phyloP scores from a whole-genome alignment of 2,888 invertebrate genomes.

The Neoitamus cyanurus region DNA sequence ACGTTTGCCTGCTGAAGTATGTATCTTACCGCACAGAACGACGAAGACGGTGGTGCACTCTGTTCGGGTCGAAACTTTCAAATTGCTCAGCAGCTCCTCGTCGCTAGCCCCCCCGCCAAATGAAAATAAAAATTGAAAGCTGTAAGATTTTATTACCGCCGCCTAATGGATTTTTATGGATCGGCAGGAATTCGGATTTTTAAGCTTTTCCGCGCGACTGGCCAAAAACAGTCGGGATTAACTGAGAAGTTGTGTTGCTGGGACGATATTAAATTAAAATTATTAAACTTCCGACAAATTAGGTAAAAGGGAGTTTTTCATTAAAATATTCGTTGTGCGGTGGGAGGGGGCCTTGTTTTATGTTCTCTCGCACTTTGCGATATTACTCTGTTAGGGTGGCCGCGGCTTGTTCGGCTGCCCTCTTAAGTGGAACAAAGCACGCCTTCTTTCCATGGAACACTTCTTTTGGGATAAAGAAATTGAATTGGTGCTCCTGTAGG shows the following conservation, averaged over 20 bases:
- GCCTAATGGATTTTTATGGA: constrained; percentile 37
- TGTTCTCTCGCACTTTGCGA: neutral
- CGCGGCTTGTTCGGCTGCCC: neutral
- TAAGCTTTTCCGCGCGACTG: constrained; percentile 30
- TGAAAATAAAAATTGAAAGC: constrained; percentile 43
- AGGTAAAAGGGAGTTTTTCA: neutral
- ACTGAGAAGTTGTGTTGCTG: neutral
- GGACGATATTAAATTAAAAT: constrained; percentile 12
- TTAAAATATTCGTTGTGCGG: neutral
- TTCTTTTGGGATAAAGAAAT: neutral
- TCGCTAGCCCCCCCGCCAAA: neutral
- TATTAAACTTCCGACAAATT: constrained; percentile 19
- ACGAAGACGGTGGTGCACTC: neutral
- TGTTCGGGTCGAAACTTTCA: neutral
- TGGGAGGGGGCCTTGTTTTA: neutral
- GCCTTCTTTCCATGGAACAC: neutral
- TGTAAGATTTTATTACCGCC: constrained; percentile 42
- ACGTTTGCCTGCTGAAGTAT: neutral
- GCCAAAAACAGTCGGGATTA: constrained; percentile 6
- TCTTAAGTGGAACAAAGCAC: neutral
- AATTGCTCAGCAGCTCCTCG: neutral
- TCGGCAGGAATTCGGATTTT: constrained; percentile 26
- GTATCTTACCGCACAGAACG: neutral
- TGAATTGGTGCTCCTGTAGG: neutral
- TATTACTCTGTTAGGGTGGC: neutral